Base-by-base conservation (phyloP, 2,797 vertebrate species). In the Petrocephalus sullivani region DNA sequence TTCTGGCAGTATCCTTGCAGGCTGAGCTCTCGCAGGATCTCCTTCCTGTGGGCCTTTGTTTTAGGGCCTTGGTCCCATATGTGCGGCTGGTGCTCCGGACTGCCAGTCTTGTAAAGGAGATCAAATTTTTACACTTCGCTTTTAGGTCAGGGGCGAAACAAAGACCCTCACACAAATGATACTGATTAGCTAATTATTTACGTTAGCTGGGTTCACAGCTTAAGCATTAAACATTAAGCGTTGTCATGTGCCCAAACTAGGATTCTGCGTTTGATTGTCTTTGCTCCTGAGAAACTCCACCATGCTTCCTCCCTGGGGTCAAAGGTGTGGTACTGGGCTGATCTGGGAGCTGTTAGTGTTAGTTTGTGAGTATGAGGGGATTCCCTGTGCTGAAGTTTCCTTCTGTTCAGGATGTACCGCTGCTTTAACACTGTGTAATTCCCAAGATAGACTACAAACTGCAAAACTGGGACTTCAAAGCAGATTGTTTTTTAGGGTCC, bases 131-230 rank as follows among this genome's bases (percentile, higher is more conserved):
- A 71, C 64, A 1, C 46, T 83, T 54, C 53, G 49, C 46, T 83
- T 83, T 51, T 83, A n/a, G 12, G 41, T 14, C 8, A 14, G 49
- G 19, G 53, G 49, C 9, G 46, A 28, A 23, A 83, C 81, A 83
- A 28, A 21, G 49, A 53, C 9, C 46, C 81, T 51, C 46, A 51
- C 64, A 81, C 46, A n/a, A 81, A 51, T 8, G 75, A 49, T 78
- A 78, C 71, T 78, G 37, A 83, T 83, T 83, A 83, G 81, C 37
- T 83, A 83, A 53, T 83, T 1, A 83, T 54, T 83, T 51, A 9
- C 46, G n/a, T 10, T 28, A 21, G 81, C 46, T 21, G 41, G 19
- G 41, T 83, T 78, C 7, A 12, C 19, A 46, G 8, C 14, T 78
- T n/a, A 16, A 71, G 28, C 64, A 28, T 51, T 51, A 51, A 9